phyloP scores from a whole-genome alignment of 2,888 invertebrate genomes.

The Stegana nigrithorax region DNA sequence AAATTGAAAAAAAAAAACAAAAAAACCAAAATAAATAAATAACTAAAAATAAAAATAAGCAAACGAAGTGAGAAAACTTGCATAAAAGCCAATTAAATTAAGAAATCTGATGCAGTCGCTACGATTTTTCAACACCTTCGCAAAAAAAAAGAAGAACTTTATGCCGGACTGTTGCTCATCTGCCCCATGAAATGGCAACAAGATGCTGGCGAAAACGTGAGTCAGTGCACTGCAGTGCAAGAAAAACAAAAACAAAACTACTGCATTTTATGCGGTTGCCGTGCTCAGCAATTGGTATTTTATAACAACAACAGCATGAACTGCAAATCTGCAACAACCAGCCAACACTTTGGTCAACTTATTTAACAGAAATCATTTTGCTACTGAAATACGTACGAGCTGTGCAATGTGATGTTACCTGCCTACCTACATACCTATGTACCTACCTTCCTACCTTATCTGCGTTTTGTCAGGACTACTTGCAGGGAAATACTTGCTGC shows the following conservation, averaged over 20 bases:
- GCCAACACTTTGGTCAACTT: slow-evolving; percentile 49
- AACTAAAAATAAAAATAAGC: slow-evolving; percentile 1
- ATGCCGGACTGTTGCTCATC: too few species aligned
- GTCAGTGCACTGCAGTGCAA: slow-evolving; percentile 33
- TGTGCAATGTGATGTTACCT: too few species aligned
- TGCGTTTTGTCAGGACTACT: neutral
- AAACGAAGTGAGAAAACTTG: slow-evolving; percentile 40
- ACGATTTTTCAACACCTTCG: slow-evolving; percentile 34
- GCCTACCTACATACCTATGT: neutral
- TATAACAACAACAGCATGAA: slow-evolving; percentile 41
- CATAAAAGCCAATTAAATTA: slow-evolving; percentile 61
- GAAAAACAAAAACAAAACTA: neutral
- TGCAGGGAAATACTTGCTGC: neutral
- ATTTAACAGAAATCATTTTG: slow-evolving; percentile 64
- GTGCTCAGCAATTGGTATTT: slow-evolving; percentile 53
- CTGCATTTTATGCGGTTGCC: slow-evolving; percentile 6
- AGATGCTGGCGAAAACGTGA: slow-evolving; percentile 36
- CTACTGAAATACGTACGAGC: slow-evolving; percentile 63
- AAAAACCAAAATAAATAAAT: neutral
- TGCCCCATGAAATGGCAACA: neutral
- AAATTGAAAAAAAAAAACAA: slow-evolving; percentile 26
- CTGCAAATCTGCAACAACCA: too few species aligned
- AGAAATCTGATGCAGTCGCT: slow-evolving; percentile 58
- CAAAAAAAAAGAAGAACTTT: neutral
- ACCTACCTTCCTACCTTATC: too few species aligned